These are phyloP conservation scores for Bombus pascuorum DNA, from an alignment of 1,140 invertebrate species.

Conservation along the genomic window DNA sequence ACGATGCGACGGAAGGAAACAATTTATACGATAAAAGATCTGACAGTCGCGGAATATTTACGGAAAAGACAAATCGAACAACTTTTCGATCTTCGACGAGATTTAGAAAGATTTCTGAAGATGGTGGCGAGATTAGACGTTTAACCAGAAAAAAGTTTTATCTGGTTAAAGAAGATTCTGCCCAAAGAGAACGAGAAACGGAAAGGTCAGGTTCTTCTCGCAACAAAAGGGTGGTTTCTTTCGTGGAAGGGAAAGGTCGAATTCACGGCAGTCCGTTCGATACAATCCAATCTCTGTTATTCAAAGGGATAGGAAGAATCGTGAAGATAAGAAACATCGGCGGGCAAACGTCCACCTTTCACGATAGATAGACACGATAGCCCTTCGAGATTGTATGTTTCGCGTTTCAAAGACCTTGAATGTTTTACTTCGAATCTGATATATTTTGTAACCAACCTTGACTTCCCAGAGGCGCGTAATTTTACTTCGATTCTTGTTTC, in stretches of 20 bases:
- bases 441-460: not conserved
- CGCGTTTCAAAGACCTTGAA: conserved; percentile 14
- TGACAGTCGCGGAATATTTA: not conserved
- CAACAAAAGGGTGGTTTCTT: conserved; percentile 14
- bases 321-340: conserved; percentile 17
- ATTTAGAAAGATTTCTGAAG: not conserved
- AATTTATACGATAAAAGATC: conserved; percentile 2
- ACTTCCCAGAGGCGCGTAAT: not conserved
- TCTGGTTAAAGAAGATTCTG: not conserved
- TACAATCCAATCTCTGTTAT: conserved; percentile 34
- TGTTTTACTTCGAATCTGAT: not conserved
- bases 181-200: not conserved
- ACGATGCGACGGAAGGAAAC: conserved; percentile 1
- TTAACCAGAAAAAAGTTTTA: too few relatives aligned
- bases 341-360: conserved; percentile 31
- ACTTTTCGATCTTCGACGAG: not conserved
- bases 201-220: conserved; percentile 26
- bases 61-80: not conserved
- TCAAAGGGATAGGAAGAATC: conserved; percentile 2
- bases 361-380: conserved; percentile 18
- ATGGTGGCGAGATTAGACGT: not conserved
- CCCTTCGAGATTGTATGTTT: conserved; percentile 1
- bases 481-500: too few relatives aligned
- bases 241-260: conserved; percentile 33
- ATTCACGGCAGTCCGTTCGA: conserved; percentile 42